These are phyloP conservation scores for Brachionus calyciflorus DNA, from an alignment of 1,140 invertebrate species.

Conservation along the genomic window DNA sequence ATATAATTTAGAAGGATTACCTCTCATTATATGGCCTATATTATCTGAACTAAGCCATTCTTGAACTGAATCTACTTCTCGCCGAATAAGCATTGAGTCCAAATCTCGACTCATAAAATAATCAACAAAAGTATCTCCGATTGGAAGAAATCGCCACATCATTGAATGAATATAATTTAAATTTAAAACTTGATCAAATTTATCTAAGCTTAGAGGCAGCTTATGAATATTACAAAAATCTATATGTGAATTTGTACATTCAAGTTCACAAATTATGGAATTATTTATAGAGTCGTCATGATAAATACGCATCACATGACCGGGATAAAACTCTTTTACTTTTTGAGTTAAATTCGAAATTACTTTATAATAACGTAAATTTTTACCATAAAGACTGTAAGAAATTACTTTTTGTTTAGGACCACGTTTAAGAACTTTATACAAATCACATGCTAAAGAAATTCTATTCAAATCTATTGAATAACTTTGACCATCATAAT, in stretches of 20 bases:
- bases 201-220: neutral
- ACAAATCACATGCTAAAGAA: constrained; percentile 10
- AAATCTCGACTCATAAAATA: constrained; percentile 10
- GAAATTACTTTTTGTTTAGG: constrained; percentile 19
- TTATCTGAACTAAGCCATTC: neutral
- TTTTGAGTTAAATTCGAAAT: neutral
- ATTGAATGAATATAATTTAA: constrained; percentile 20
- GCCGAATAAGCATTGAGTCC: constrained; percentile 2
- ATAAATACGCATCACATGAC: constrained; percentile 1
- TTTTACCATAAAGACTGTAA: constrained; percentile 1
- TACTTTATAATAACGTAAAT: constrained; percentile 16
- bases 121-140: constrained; percentile 28
- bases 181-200: neutral
- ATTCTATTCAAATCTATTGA: no score
- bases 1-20: neutral
- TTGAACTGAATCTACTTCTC: constrained; percentile 23
- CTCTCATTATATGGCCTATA: constrained; percentile 35
- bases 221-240: constrained; percentile 43
- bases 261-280: neutral
- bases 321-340: constrained; percentile 17
- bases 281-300: constrained; percentile 26
- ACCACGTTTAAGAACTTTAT: constrained; percentile 10
- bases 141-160: constrained; percentile 14
- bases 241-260: constrained; percentile 8
- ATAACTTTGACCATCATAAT: no score